These are phyloP conservation scores for Paelopatides confundens DNA, from an alignment of 53 echinoderm and acorn worm genomes.

Conservation along the genomic window DNA sequence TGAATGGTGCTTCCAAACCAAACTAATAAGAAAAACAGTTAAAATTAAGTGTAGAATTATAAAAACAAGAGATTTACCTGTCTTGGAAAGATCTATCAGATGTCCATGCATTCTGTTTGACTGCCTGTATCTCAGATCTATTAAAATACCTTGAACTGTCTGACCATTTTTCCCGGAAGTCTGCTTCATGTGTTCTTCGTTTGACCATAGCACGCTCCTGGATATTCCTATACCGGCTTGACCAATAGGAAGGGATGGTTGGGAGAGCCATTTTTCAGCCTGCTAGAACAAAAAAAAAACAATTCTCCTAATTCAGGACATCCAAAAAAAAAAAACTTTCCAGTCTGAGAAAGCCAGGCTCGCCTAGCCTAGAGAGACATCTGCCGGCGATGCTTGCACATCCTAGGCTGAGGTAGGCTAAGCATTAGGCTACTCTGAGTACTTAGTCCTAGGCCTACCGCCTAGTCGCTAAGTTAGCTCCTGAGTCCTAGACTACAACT, in stretches of 20 bases:
- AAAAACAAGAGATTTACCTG: constrained; percentile 60
- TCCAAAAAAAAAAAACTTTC: too few relatives aligned
- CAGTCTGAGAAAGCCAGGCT: too few relatives aligned
- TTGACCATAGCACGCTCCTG: constrained; percentile 91
- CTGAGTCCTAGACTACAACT: too few relatives aligned
- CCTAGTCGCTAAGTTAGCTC: too few relatives aligned
- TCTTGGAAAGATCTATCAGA: constrained; percentile 89
- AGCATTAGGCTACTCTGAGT: too few relatives aligned
- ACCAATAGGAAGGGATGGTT: constrained; percentile 94
- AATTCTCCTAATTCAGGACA: too few relatives aligned
- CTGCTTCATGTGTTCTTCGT: constrained; percentile 83
- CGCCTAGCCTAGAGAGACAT: too few relatives aligned
- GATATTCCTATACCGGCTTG: constrained; percentile 89
- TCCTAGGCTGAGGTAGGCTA: too few relatives aligned
- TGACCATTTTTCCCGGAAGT: constrained; percentile 89
- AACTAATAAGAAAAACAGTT: background rate
- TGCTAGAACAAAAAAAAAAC: background rate
- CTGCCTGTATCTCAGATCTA: constrained; percentile 67
- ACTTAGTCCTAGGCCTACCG: too few relatives aligned
- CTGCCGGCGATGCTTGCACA: too few relatives aligned
- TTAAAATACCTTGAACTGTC: constrained; percentile 82
- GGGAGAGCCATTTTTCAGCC: constrained; percentile 78
- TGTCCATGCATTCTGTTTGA: constrained; percentile 95
- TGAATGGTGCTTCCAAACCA: too few relatives aligned
- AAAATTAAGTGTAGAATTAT: too few relatives aligned